phyloP scores from a whole-genome alignment of 2,113 vertebrate genomes.

The Alligator mississippiensis region DNA sequence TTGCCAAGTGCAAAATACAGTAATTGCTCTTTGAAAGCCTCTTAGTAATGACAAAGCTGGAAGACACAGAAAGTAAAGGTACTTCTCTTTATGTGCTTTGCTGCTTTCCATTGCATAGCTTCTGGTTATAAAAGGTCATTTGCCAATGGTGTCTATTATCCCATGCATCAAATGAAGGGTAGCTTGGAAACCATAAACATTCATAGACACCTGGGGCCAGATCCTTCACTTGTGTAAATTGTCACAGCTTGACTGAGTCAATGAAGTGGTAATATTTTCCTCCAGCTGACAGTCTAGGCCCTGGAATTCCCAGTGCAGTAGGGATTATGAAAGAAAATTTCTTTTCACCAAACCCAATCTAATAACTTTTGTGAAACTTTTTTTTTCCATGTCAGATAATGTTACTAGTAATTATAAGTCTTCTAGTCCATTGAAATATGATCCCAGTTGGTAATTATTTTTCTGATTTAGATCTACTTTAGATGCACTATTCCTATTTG shows the following conservation, averaged over 20 bases:
- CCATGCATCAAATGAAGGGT: neutral
- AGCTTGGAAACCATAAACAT: neutral
- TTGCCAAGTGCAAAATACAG: constrained; percentile 27
- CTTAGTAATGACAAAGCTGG: neutral
- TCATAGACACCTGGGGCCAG: neutral
- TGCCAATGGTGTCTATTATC: neutral
- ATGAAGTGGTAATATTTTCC: neutral
- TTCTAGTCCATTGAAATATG: neutral
- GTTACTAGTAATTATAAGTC: neutral
- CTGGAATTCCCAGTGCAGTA: neutral
- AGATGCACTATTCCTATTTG: neutral
- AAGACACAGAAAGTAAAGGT: neutral
- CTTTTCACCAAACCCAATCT: neutral
- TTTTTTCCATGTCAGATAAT: constrained; percentile 42
- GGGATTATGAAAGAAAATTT: constrained; percentile 36
- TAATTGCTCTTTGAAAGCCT: constrained; percentile 37
- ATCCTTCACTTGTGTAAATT: neutral
- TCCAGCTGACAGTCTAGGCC: constrained; percentile 44
- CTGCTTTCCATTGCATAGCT: fast-evolving
- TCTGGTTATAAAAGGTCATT: neutral
- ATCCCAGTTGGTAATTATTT: neutral
- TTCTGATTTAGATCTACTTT: neutral
- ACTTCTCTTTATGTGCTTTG: neutral
- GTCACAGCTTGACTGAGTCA: fast-evolving
- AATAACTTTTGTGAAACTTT: constrained; percentile 25